Evolutionary conservation across 1,140 invertebrate genomes (phyloP), one percentile per base, ranked within the genome.

Genomic region (Saccostrea glomerata): DNA sequence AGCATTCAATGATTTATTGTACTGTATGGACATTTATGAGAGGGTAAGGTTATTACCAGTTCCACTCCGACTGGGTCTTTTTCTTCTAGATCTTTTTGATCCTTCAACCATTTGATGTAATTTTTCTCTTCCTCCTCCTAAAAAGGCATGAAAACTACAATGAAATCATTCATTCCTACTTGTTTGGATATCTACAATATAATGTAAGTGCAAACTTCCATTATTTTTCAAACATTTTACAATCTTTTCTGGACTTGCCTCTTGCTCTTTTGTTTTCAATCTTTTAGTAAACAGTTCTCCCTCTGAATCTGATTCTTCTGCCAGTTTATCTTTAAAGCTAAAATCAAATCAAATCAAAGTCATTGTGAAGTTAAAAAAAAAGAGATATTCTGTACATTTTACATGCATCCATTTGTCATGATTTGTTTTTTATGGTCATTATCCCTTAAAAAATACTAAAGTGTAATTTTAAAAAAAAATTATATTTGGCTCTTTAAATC

Each of bases 51-150:
- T 58, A 30, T 90, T 89, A 94, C 93, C 88, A 98, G 95, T 85
- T 97, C 96, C 70, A 94, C 92, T 93, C 96, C 95, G 84, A 96
- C 96, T 66, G 96, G 95, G 54, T 96, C 95, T 89, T 97, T 95
- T 36, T 89, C 87, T 40, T 91, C 95, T 1, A 98, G 93, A 91
- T 97, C 95, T 87, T 96, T 95, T 94, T 98, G 96, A 7, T 98
- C 98, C 92, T 97, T 97, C 11, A 99, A 94, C 97, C 97, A 99
- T 90, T 97, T 96, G 90, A 96, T 96, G 93, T 98, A 97, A 89
- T 97, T 97, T 56, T 95, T 95, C 86, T 97, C 97, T 94, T 97
- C 96, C 88, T 96, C 95, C 87, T 96, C 91, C 94, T 95, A 54
- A 23, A 55, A 36, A 17, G n/a, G 11, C n/a, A 77, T 7, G 17